phyloP scores from a whole-genome alignment of 2,797 vertebrate species.

The Staurois parvus region DNA sequence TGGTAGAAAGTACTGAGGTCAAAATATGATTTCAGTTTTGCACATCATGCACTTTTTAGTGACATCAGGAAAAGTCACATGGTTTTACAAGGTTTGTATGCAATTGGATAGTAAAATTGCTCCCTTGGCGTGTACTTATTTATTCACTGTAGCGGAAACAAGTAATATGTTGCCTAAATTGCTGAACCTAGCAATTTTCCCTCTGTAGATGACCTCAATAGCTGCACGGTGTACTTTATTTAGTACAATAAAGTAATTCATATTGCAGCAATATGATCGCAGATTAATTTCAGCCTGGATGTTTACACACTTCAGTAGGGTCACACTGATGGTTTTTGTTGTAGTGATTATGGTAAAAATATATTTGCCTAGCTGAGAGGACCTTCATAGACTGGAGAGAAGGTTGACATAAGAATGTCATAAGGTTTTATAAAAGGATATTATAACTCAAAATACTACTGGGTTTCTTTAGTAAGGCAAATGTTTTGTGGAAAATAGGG shows the following conservation, averaged over 20 bases:
- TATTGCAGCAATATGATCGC: background rate
- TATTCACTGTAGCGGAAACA: conserved; percentile 9
- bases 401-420: background rate
- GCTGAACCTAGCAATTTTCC: conserved; percentile 4
- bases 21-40: background rate
- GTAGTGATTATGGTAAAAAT: background rate
- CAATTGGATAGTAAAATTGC: conserved; percentile 5
- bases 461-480: too few relatives aligned
- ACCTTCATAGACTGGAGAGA: background rate
- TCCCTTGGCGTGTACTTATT: background rate
- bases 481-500: too few relatives aligned
- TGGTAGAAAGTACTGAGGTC: background rate
- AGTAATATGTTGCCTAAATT: background rate
- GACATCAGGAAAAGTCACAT: background rate
- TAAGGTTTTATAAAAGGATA: too few relatives aligned
- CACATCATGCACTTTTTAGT: background rate
- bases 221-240: conserved; percentile 1
- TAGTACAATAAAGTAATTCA: background rate
- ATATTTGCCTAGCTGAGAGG: background rate
- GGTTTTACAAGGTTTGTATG: conserved; percentile 6
- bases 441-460: too few relatives aligned
- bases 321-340: background rate
- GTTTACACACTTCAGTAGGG: background rate
- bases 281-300: background rate
- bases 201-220: conserved; percentile 2